These are phyloP conservation scores for Pleuronectes platessa DNA, from an alignment of 2,113 vertebrate species.

Conservation along the genomic window DNA sequence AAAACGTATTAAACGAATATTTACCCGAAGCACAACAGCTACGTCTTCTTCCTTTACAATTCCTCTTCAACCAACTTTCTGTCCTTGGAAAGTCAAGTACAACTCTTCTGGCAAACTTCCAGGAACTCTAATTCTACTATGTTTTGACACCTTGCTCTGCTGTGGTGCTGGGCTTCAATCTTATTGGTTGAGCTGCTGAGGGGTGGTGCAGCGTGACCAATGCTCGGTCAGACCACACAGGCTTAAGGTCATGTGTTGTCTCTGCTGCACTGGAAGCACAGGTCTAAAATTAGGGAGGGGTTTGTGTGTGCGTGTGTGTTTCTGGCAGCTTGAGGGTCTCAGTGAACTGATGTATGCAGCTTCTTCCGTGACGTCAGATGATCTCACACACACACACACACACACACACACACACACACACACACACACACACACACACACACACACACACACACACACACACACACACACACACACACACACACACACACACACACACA, in stretches of 20 bases:
- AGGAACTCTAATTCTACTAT: conserved; percentile 28
- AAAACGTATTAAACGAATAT: conserved; percentile 12
- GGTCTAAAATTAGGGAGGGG: conserved; percentile 63
- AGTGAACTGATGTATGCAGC: not conserved
- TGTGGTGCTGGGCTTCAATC: conserved; percentile 17
- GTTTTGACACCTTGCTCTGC: conserved; percentile 56
- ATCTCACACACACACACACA: not conserved
- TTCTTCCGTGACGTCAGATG: not conserved
- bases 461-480: too few relatives aligned
- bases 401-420: not conserved
- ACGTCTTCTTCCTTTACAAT: conserved; percentile 29
- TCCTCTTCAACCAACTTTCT: conserved; percentile 23
- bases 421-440: not conserved
- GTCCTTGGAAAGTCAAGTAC: conserved; percentile 14
- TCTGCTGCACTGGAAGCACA: not conserved
- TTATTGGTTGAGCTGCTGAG: conserved; percentile 59
- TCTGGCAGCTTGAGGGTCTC: not conserved
- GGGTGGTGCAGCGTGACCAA: conserved; percentile 34
- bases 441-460: too few relatives aligned
- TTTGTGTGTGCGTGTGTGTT: not conserved
- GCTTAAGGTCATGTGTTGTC: conserved; percentile 58
- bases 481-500: too few relatives aligned
- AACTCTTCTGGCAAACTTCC: conserved; percentile 12
- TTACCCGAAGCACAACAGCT: conserved; percentile 54
- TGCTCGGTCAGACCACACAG: conserved; percentile 43